Percentiles rank a stretch among this genome's conserved stretches.
Conservation (phyloP, 2,797 vertebrate genomes). For the Sebastiscus tertius region DNA sequence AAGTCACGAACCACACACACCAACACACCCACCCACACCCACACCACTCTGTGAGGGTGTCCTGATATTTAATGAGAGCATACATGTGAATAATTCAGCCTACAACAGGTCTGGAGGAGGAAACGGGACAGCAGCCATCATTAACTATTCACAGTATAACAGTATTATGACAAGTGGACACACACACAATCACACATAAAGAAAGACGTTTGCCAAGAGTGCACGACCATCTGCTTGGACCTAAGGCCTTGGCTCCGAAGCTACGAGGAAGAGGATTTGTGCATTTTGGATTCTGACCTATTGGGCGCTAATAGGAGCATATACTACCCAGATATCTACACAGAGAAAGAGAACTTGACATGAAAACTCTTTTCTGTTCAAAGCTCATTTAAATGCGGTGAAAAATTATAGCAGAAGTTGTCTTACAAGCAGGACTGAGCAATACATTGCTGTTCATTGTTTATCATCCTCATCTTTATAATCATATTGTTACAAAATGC, state of each 20-base stretch:
- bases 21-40: conserved; percentile 36
- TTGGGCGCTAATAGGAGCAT: not conserved
- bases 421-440: not conserved
- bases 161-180: conserved; percentile 57
- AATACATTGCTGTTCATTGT: not conserved
- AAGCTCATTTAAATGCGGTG: not conserved
- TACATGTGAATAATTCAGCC: conserved; percentile 78
- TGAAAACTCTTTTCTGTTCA: not conserved
- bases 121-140: conserved; percentile 46
- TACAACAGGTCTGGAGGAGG: conserved; percentile 56
- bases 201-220: conserved; percentile 42
- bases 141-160: conserved; percentile 77
- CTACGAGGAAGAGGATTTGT: conserved; percentile 11
- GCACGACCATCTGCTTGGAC: conserved; percentile 65
- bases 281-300: conserved; percentile 30
- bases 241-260: conserved; percentile 40
- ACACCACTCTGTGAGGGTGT: conserved; percentile 40
- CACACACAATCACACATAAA: conserved; percentile 33
- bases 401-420: not conserved
- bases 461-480: not conserved
- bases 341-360: not conserved
- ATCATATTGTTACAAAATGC: not conserved
- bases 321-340: not conserved
- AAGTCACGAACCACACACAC: conserved; percentile 30
- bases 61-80: conserved; percentile 73